Percentiles rank a stretch among this genome's conserved stretches.
phyloP scores from a whole-genome alignment of 2,113 vertebrate species.

The Zosterops pallidus region DNA sequence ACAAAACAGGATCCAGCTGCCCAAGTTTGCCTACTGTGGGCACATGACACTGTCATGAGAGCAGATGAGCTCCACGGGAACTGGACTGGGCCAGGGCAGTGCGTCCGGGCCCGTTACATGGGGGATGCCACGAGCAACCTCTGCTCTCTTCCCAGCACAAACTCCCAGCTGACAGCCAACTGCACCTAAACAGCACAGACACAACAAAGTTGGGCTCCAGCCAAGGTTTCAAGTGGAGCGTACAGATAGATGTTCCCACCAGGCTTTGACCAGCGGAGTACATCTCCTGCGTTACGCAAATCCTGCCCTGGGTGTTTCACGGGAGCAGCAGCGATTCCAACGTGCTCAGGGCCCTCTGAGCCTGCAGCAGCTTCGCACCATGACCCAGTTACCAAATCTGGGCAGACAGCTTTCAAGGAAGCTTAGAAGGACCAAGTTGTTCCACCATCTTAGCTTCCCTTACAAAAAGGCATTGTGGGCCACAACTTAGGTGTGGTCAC shows the following conservation, averaged over 20 bases:
- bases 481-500: not conserved
- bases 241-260: slow-evolving; percentile 8
- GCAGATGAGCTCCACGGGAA: not conserved
- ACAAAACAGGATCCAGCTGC: not conserved
- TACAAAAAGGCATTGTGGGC: not conserved
- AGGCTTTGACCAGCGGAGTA: slow-evolving; percentile 27
- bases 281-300: slow-evolving; percentile 38
- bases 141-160: not conserved
- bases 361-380: not conserved
- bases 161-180: not conserved
- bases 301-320: not conserved
- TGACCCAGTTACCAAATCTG: slow-evolving; percentile 42
- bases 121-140: not conserved
- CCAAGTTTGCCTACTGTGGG: not conserved
- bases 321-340: not conserved
- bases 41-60: not conserved
- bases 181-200: not conserved
- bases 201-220: slow-evolving; percentile 14
- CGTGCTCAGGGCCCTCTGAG: not conserved
- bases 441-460: slow-evolving; percentile 21
- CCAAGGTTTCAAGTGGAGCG: not conserved
- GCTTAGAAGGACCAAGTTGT: slow-evolving; percentile 12
- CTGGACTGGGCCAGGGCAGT: not conserved
- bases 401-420: slow-evolving; percentile 40
- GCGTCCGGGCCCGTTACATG: not conserved